Conservation (phyloP, 2,888 invertebrate genomes). For the Merodon equestris region DNA sequence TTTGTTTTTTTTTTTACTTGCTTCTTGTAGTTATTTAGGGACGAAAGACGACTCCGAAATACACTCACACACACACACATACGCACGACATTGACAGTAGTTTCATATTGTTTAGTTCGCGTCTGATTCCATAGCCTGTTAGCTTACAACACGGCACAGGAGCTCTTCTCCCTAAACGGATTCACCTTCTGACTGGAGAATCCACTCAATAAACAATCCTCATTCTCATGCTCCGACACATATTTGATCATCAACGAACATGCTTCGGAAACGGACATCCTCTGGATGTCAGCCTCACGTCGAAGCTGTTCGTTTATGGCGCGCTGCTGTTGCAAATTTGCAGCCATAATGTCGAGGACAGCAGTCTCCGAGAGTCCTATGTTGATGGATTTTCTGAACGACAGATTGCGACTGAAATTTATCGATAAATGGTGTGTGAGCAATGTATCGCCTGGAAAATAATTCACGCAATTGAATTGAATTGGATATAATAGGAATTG, state of each 20-base stretch:
- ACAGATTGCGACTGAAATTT: constrained; percentile 53
- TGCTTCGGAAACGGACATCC: constrained; percentile 88
- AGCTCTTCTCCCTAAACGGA: constrained; percentile 96
- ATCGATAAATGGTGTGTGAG: neutral
- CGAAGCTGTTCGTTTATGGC: constrained; percentile 95
- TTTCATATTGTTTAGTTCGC: constrained; percentile 16
- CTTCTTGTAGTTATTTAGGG: too few species aligned
- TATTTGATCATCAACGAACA: constrained; percentile 95
- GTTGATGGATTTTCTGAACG: constrained; percentile 71
- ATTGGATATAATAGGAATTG: constrained; percentile 17
- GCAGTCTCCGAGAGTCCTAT: constrained; percentile 85
- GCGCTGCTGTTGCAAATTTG: constrained; percentile 93
- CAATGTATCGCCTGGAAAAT: neutral
- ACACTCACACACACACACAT: neutral
- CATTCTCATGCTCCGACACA: constrained; percentile 93
- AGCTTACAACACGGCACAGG: constrained; percentile 88
- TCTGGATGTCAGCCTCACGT: constrained; percentile 92
- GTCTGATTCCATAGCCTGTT: constrained; percentile 26
- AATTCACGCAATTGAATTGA: constrained; percentile 2
- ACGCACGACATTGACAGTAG: constrained; percentile 68
- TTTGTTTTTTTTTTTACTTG: neutral
- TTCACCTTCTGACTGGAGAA: constrained; percentile 97
- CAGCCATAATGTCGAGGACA: constrained; percentile 96
- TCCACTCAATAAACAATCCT: constrained; percentile 95
- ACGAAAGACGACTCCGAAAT: constrained; percentile 35